phyloP scores from a whole-genome alignment of 2,797 vertebrate genomes.

The Holocentrus rufus region DNA sequence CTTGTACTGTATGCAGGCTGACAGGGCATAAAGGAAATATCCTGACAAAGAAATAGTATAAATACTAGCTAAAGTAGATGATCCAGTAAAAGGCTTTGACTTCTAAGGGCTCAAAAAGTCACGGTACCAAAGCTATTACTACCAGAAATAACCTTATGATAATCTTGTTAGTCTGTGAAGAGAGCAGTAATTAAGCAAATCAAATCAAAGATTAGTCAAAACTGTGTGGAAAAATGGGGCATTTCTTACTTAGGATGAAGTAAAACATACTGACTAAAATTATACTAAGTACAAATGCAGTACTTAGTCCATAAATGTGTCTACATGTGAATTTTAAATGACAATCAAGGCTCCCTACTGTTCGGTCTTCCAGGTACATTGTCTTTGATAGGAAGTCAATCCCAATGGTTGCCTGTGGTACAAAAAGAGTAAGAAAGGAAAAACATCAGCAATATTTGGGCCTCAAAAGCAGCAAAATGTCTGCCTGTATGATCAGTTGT shows the following conservation, averaged over 20 bases:
- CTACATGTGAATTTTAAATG: constrained; percentile 19
- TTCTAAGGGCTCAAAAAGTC: constrained; percentile 52
- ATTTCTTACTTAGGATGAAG: constrained; percentile 27
- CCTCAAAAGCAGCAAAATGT: constrained; percentile 19
- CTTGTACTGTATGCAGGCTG: constrained; percentile 45
- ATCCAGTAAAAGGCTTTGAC: constrained; percentile 55
- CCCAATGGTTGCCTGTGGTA: constrained; percentile 88
- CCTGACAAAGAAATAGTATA: constrained; percentile 55
- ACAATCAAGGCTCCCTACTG: constrained; percentile 79
- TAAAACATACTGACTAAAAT: constrained; percentile 28
- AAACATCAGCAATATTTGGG: constrained; percentile 31
- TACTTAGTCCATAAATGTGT: not conserved
- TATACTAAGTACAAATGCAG: not conserved
- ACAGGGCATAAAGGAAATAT: constrained; percentile 46
- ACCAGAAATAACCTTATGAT: constrained; percentile 67
- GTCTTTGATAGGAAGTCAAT: constrained; percentile 95
- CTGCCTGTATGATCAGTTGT: constrained; percentile 31
- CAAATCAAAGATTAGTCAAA: constrained; percentile 73
- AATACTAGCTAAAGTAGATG: constrained; percentile 67
- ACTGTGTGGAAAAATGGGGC: constrained; percentile 41
- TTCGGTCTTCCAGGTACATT: constrained; percentile 94
- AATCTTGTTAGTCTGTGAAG: constrained; percentile 69
- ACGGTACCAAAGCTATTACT: constrained; percentile 47
- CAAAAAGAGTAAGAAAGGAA: constrained; percentile 46
- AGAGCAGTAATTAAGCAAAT: constrained; percentile 67